These are phyloP conservation scores for Astreopora myriophthalma DNA, from an alignment of 64 coral and sea anemone species.

Conservation along the genomic window DNA sequence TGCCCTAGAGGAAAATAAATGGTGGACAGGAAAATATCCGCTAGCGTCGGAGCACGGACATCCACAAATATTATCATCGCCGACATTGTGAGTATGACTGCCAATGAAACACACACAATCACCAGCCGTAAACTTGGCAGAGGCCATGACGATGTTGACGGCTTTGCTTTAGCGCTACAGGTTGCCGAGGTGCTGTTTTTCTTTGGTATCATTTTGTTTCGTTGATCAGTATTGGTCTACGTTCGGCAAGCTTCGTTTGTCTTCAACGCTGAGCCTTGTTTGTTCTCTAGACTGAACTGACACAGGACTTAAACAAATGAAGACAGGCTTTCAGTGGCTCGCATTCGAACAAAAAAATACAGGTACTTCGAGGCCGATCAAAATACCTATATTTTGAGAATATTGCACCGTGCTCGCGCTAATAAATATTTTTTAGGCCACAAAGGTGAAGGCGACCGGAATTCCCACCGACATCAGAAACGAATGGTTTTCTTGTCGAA, in stretches of 20 bases:
- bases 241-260: not conserved
- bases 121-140: conserved; percentile 92
- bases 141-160: conserved; percentile 79
- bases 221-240: not conserved
- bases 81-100: conserved; percentile 83
- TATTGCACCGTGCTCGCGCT: not conserved
- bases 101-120: conserved; percentile 93
- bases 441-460: not conserved
- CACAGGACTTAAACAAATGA: not conserved
- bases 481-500: conserved; percentile 11
- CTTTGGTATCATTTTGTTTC: conserved; percentile 45
- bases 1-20: conserved; percentile 98
- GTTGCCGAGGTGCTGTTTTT: conserved; percentile 27
- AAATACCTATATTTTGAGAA: not conserved
- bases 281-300: not conserved
- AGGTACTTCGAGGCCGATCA: not conserved
- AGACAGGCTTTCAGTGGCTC: conserved; percentile 6
- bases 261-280: not conserved
- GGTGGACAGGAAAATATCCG: conserved; percentile 89
- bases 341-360: not conserved
- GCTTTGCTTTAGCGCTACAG: conserved; percentile 38
- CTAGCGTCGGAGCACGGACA: conserved; percentile 84
- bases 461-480: not conserved
- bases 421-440: not conserved
- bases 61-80: conserved; percentile 97